Evolutionary conservation across 1,140 invertebrate genomes (phyloP).

Genomic region (Palaemon carinicauda): DNA sequence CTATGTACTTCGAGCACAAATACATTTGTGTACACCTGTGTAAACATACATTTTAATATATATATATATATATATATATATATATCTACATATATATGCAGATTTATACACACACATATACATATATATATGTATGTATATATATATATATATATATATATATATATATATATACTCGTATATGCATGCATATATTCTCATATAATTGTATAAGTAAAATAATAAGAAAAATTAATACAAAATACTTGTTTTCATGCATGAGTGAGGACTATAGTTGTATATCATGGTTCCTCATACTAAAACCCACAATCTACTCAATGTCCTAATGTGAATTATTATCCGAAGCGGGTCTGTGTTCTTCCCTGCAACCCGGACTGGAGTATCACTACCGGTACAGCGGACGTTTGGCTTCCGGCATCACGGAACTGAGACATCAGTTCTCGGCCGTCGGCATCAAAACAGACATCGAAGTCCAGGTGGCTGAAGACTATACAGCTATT

Average conservation of each 20-base stretch:
- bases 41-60: conserved; percentile 7
- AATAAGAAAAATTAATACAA: too few species aligned
- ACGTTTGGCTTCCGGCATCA: not conserved
- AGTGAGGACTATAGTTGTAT: too few species aligned
- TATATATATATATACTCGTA: too few species aligned
- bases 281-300: too few species aligned
- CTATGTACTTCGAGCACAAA: not conserved
- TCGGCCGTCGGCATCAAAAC: conserved; percentile 5
- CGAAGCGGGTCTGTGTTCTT: not conserved
- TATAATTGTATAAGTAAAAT: too few species aligned
- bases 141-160: not conserved
- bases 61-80: conserved; percentile 18
- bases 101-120: not conserved
- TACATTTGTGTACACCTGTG: not conserved
- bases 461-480: not conserved
- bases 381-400: conserved; percentile 8
- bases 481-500: not conserved
- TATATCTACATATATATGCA: not conserved
- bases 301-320: too few species aligned
- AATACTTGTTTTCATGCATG: too few species aligned
- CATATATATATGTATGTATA: not conserved
- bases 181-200: too few species aligned
- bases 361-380: not conserved
- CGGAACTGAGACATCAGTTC: not conserved
- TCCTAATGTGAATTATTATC: too few species aligned